These are phyloP conservation scores for Pelagia noctiluca DNA, from an alignment of 30 jellyfish, hydroid and myxozoan species.

Conservation along the genomic window DNA sequence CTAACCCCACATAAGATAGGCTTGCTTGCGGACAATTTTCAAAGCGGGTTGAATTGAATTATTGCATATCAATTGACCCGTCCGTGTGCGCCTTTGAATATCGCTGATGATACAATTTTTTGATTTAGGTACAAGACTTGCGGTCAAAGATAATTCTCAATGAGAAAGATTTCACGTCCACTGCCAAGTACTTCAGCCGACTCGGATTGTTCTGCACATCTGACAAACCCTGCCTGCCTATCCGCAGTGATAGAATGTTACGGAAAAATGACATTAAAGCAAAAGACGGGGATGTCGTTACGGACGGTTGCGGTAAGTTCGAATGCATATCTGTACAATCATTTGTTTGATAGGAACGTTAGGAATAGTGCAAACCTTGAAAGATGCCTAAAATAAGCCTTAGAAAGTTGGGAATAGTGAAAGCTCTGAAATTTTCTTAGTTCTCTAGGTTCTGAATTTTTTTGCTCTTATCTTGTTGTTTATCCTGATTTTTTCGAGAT, in stretches of 20 bases:
- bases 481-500: no score
- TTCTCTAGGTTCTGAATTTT: no score
- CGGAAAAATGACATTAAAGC: slow-evolving; percentile 53
- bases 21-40: no score
- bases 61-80: not conserved
- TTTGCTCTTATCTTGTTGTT: no score
- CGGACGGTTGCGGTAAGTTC: slow-evolving; percentile 82
- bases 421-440: no score
- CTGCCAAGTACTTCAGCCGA: slow-evolving; percentile 73
- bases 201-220: slow-evolving; percentile 84
- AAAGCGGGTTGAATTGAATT: no score
- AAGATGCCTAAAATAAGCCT: no score
- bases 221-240: slow-evolving; percentile 34
- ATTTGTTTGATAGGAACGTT: no score
- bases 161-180: slow-evolving; percentile 31
- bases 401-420: no score
- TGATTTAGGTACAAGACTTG: slow-evolving; percentile 42
- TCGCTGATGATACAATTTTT: not conserved
- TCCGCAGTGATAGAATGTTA: not conserved
- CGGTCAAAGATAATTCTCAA: slow-evolving; percentile 50
- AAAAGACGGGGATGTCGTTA: slow-evolving; percentile 58
- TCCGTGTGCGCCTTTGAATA: not conserved
- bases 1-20: no score
- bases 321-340: not conserved
- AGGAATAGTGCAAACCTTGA: no score